A percentile compares a stretch with the other conserved stretches of the same genome.
Evolutionary conservation across 2,113 vertebrate species (phyloP).

Genomic region (Festucalex cinctus): DNA sequence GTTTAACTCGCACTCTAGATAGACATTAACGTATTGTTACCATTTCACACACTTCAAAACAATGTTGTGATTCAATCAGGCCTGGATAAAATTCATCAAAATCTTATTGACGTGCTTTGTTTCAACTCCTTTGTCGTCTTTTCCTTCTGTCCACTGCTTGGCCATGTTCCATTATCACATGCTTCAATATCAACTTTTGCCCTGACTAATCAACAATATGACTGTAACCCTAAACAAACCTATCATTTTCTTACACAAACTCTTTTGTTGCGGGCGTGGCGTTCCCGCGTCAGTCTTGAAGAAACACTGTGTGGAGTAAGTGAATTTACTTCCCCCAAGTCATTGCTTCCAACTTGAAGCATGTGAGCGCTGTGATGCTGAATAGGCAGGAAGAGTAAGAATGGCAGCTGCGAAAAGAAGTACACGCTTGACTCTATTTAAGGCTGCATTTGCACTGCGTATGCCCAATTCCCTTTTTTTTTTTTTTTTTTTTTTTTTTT

Average conservation of each 20-base stretch:
- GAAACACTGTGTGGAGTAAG: slow-evolving; percentile 36
- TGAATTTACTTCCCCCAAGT: slow-evolving; percentile 52
- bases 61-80: slow-evolving; percentile 20
- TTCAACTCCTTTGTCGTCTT: background rate
- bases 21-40: no score
- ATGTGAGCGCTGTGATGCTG: slow-evolving; percentile 41
- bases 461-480: background rate
- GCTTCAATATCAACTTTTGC: background rate
- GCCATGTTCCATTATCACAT: background rate
- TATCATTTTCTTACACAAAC: background rate
- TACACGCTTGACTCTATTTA: no score
- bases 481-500: background rate
- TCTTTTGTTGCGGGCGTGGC: background rate
- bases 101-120: slow-evolving; percentile 7
- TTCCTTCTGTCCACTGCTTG: background rate
- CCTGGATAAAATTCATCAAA: background rate
- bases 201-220: background rate
- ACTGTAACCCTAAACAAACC: background rate
- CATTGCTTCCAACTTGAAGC: slow-evolving; percentile 6
- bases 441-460: background rate
- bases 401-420: background rate
- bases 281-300: background rate
- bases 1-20: no score
- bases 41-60: background rate
- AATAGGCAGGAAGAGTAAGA: slow-evolving; percentile 14